Percentiles rank a stretch among this genome's conserved stretches.
Evolutionary conservation across 2,113 vertebrate species (phyloP).

Genomic region (Istiophorus platypterus): DNA sequence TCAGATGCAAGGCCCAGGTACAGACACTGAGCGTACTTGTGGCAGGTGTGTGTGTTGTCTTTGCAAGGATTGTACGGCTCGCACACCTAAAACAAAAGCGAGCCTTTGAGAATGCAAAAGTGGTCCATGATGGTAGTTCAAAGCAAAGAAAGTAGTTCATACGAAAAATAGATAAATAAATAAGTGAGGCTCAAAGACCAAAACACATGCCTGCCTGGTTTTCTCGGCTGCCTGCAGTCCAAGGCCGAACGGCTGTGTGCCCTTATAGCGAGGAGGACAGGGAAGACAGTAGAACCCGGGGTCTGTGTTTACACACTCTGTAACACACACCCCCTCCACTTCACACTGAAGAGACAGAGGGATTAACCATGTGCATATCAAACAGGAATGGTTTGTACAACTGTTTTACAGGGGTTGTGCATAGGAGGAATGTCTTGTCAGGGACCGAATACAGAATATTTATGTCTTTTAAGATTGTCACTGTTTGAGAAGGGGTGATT

Average conservation of each 20-base stretch:
- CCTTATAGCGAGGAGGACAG: slow-evolving; percentile 93
- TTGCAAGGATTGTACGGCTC: slow-evolving; percentile 96
- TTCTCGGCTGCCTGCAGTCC: slow-evolving; percentile 88
- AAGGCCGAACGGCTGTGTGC: slow-evolving; percentile 90
- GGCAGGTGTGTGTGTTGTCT: slow-evolving; percentile 93
- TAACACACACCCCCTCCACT: slow-evolving; percentile 90
- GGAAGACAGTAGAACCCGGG: slow-evolving; percentile 96
- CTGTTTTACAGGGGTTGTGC: background rate
- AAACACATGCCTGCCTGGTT: slow-evolving; percentile 87
- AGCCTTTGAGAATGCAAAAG: background rate
- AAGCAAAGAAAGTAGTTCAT: background rate
- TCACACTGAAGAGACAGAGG: slow-evolving; percentile 86
- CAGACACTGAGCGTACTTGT: slow-evolving; percentile 89
- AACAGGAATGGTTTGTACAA: slow-evolving; percentile 8
- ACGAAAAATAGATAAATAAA: background rate
- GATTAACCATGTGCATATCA: slow-evolving; percentile 36
- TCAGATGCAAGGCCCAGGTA: slow-evolving; percentile 94
- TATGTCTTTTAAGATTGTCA: background rate
- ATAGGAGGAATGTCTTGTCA: background rate
- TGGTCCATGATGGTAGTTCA: background rate
- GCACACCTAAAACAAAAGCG: slow-evolving; percentile 86
- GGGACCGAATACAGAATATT: slow-evolving; percentile 14
- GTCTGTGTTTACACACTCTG: slow-evolving; percentile 94
- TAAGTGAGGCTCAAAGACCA: background rate
- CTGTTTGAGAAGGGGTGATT: background rate